These are phyloP conservation scores for Drosophila athabasca DNA, from an alignment of 1,140 invertebrate genomes.

Conservation along the genomic window DNA sequence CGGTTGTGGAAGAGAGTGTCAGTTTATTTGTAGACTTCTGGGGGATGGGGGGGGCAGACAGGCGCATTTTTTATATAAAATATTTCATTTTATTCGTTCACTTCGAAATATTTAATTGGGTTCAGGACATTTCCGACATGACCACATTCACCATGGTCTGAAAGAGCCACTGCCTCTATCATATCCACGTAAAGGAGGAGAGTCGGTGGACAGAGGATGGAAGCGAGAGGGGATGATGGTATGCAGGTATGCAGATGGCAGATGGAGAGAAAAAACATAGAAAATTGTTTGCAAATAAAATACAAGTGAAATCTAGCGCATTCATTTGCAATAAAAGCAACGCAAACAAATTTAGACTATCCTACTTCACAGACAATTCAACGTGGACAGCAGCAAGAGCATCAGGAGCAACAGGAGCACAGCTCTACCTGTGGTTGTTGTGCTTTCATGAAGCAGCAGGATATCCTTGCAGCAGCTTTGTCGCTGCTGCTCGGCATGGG, in stretches of 20 bases:
- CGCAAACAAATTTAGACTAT: conserved; percentile 77
- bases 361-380: conserved; percentile 52
- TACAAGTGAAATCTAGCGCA: conserved; percentile 77
- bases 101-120: conserved; percentile 29
- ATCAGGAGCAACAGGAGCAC: neutral
- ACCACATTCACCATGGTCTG: conserved; percentile 13
- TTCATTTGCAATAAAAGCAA: conserved; percentile 71
- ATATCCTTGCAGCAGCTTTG: conserved; percentile 38
- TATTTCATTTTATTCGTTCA: neutral
- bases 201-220: neutral
- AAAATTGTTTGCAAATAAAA: conserved; percentile 72
- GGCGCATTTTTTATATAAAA: neutral
- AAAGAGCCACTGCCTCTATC: neutral
- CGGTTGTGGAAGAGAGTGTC: too few relatives aligned
- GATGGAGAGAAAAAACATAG: conserved; percentile 31
- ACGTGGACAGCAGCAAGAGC: conserved; percentile 1
- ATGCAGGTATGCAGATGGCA: conserved; percentile 8
- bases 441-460: conserved; percentile 53
- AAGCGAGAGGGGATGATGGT: neutral
- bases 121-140: conserved; percentile 31
- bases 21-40: neutral
- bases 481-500: too few relatives aligned
- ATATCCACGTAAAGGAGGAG: neutral
- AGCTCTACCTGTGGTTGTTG: conserved; percentile 12
- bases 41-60: too few relatives aligned